phyloP scores from a whole-genome alignment of 2,113 vertebrate genomes.

The Triplophysa siluroides region DNA sequence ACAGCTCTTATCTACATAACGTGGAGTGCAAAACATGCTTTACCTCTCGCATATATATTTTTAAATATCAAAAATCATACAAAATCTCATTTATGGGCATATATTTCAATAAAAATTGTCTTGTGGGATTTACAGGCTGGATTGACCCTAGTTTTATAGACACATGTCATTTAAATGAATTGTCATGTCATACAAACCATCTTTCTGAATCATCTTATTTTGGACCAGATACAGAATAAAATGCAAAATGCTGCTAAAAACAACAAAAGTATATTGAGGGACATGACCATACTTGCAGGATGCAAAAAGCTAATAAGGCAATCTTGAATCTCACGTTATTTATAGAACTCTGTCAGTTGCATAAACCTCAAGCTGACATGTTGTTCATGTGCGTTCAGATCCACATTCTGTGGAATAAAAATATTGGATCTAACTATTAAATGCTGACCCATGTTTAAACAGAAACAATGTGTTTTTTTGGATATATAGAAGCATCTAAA shows the following conservation, averaged over 20 bases:
- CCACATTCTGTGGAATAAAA: not conserved
- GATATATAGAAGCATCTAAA: not conserved
- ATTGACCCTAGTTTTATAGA: not conserved
- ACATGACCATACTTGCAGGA: not conserved
- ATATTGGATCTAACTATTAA: not conserved
- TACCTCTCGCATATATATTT: not conserved
- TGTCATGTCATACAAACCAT: not conserved
- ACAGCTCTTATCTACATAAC: constrained; percentile 41
- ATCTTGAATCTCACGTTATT: not conserved
- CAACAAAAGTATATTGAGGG: not conserved
- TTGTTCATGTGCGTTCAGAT: not conserved
- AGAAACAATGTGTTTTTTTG: constrained; percentile 10
- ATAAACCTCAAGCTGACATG: not conserved
- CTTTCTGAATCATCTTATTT: not conserved
- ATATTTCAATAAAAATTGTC: constrained; percentile 11
- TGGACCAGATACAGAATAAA: too few species aligned
- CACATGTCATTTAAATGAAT: too few species aligned
- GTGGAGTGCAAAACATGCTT: constrained; percentile 5
- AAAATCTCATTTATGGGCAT: not conserved
- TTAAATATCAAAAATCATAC: not conserved
- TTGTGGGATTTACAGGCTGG: not conserved
- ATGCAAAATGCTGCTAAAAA: not conserved
- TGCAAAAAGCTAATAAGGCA: not conserved
- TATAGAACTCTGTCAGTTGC: not conserved
- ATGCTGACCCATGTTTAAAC: constrained; percentile 6